A percentile compares a stretch with the other conserved stretches of the same genome.
These are phyloP conservation scores for Acanthisitta chloris DNA, from an alignment of 2,113 vertebrate species.

Conservation along the genomic window DNA sequence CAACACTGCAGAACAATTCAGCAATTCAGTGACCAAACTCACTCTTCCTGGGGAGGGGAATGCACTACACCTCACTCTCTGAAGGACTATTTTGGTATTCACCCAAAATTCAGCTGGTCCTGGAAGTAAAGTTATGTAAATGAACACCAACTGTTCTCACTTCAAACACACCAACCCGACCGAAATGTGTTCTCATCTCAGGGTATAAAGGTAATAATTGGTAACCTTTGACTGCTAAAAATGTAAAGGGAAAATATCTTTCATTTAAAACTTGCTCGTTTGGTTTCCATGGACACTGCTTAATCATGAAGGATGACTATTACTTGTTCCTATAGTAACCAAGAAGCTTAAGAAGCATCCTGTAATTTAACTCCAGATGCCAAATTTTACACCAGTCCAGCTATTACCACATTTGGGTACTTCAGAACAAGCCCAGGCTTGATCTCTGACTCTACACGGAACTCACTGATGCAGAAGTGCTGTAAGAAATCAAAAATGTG, in stretches of 20 bases:
- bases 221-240: conserved; percentile 67
- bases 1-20: not conserved
- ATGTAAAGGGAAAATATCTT: conserved; percentile 70
- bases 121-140: not conserved
- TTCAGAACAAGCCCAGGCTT: conserved; percentile 56
- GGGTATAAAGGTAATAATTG: conserved; percentile 31
- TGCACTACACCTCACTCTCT: not conserved
- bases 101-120: not conserved
- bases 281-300: conserved; percentile 77
- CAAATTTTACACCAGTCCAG: conserved; percentile 69
- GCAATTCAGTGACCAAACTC: not conserved
- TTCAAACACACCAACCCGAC: not conserved
- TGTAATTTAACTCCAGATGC: conserved; percentile 76
- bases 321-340: conserved; percentile 78
- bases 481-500: not conserved
- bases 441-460: conserved; percentile 17
- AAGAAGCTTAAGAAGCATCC: conserved; percentile 72
- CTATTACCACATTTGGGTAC: conserved; percentile 56
- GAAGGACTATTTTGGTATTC: not conserved
- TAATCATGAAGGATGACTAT: conserved; percentile 80
- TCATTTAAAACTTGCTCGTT: conserved; percentile 73
- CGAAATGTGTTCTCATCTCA: not conserved
- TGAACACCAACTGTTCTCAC: not conserved
- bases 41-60: not conserved
- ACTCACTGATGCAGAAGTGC: not conserved